Base-by-base conservation (phyloP, 2,797 vertebrate species). In the Hozukius guyotensis region DNA sequence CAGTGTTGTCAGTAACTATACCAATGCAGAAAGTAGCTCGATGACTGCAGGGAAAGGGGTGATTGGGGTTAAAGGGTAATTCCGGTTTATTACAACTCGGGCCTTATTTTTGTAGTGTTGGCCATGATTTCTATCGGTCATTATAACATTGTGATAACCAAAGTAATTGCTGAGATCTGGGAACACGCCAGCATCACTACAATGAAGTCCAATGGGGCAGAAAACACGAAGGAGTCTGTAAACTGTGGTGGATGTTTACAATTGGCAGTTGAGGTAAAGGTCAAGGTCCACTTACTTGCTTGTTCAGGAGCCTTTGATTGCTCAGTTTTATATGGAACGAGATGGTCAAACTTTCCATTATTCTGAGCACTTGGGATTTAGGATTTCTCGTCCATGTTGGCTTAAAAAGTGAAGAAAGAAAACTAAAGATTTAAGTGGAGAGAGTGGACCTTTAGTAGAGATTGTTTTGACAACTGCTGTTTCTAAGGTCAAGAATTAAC, bases 1-100 rank as follows among this genome's bases (percentile, higher is more conserved):
- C n/a, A 11, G 24, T 61, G 56, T 57, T 66, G 75, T 75, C 22
- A 38, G 56, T 63, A 16, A 57, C 32, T 2, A 38, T 38, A 55
- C 53, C 11, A 38, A 59, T 34, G 20, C 24, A 72, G 46, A 73
- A 77, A 75, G 52, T 5, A 11, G 36, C 25, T 29, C 46, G 20
- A 68, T 12, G 36, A 25, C 36, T 80, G n/a, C 31, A 70, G 53
- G 31, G 32, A 71, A 79, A 61, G 2, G 18, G 36, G 5, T 63
- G 34, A 80, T 61, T 46, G 10, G 13, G 55, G 59, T 74, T 74
- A 34, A 77, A 69, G 32, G 18, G 38, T 63, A 49, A 75, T 49
- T 49, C 5, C 0, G 2, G 20, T 80, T 80, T 53, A 42, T 73
- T 59, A 6, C 12, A 46, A 25, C 4, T 29, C 49, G 12, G 52